phyloP scores from a whole-genome alignment of 2,113 vertebrate genomes.

The Ptychochromis oligacanthus region DNA sequence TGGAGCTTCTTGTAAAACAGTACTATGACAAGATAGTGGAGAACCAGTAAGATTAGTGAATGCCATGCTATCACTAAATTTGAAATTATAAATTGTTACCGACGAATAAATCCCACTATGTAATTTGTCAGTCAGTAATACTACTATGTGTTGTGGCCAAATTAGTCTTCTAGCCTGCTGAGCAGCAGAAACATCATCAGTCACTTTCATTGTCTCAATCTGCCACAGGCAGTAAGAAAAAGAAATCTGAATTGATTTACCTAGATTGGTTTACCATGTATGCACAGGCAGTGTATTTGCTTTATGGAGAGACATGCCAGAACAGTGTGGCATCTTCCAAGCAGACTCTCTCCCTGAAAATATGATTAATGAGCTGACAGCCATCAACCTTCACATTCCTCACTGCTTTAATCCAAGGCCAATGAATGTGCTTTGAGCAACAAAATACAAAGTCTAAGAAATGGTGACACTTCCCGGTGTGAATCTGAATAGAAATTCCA shows the following conservation, averaged over 20 bases:
- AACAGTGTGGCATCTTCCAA: conserved; percentile 34
- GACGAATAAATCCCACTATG: too few species aligned
- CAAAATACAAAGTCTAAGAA: conserved; percentile 53
- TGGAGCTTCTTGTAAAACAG: too few species aligned
- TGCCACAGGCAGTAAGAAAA: not conserved
- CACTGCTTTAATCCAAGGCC: conserved; percentile 63
- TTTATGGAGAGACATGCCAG: conserved; percentile 29
- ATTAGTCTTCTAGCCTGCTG: not conserved
- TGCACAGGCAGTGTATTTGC: not conserved
- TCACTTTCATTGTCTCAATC: conserved; percentile 4
- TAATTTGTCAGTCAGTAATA: too few species aligned
- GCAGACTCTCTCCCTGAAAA: conserved; percentile 40
- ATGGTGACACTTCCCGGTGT: conserved; percentile 43
- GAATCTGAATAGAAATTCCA: too few species aligned
- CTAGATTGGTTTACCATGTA: not conserved
- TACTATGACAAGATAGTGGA: too few species aligned
- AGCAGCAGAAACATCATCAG: not conserved
- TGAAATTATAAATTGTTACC: too few species aligned
- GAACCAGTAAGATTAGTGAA: too few species aligned
- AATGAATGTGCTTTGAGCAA: conserved; percentile 48
- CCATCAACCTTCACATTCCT: conserved; percentile 60
- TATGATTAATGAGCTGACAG: conserved; percentile 73
- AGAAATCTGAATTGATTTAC: not conserved
- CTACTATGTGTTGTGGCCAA: not conserved
- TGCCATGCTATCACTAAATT: too few species aligned